Conservation (phyloP, 2,797 vertebrate species). For the Spea hammondii region DNA sequence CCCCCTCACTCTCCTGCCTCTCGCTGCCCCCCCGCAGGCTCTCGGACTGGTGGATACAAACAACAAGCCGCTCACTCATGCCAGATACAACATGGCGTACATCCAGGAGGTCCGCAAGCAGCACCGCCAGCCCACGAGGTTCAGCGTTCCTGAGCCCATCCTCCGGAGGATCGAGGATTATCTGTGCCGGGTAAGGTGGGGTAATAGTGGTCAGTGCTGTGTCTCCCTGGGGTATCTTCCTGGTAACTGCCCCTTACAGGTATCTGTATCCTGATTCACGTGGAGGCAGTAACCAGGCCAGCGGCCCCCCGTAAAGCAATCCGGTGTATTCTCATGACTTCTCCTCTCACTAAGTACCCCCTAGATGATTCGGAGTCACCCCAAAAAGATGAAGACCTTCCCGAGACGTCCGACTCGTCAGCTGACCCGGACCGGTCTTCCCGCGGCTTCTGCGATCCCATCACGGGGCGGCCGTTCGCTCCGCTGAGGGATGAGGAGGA, state of each 20-base stretch:
- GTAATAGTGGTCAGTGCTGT: background rate
- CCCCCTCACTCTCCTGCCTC: background rate
- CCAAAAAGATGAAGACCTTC: background rate
- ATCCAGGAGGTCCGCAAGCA: conserved; percentile 78
- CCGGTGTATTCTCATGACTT: background rate
- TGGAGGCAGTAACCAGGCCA: too few species aligned
- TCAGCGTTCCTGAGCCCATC: conserved; percentile 78
- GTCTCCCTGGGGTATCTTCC: too few species aligned
- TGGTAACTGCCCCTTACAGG: too few species aligned
- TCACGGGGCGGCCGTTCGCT: conserved; percentile 79
- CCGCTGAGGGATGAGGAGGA: conserved; percentile 69
- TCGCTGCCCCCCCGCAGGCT: conserved; percentile 68
- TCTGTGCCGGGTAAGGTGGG: conserved; percentile 73
- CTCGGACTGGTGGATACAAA: conserved; percentile 81
- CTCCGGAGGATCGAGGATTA: conserved; percentile 78
- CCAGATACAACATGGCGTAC: conserved; percentile 81
- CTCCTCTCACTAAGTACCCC: conserved; percentile 75
- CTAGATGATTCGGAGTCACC: conserved; percentile 57
- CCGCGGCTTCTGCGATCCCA: conserved; percentile 72
- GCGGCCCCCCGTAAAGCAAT: background rate
- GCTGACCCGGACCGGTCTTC: conserved; percentile 68
- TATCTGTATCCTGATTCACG: too few species aligned
- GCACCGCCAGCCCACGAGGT: conserved; percentile 75
- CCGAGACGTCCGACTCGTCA: rapidly evolving
- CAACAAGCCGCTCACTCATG: conserved; percentile 87